Evolutionary conservation across 2,113 vertebrate genomes (phyloP), one percentile per base, ranked within the genome.

Genomic region (Zosterops japonicus): DNA sequence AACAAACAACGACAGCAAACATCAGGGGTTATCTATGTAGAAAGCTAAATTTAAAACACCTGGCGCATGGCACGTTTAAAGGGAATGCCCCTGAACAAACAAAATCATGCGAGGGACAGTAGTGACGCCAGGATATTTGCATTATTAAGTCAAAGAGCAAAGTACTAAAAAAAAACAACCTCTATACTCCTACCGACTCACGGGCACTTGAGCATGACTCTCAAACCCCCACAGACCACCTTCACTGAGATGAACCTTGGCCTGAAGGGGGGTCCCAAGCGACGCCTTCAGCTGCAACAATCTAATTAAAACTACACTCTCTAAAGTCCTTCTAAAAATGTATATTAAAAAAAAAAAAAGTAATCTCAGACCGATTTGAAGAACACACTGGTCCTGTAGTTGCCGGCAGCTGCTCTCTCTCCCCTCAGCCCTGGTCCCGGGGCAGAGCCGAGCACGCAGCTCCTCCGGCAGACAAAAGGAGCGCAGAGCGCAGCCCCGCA

Each of bases 381-480:
- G 50, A 61, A 39, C 52, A 23, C 35, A 20, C 63, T 5, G 52
- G 36, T 22, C 25, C 57, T 11, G 9, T 35, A 28, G 17, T 33
- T 44, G 25, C 61, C 52, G 13, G 36, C 12, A 13, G 33, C 24
- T 35, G 18, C 53, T 21, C 49, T 68, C 18, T 21, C 49, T 68
- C 18, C 42, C n/a, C 15, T 59, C 36, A 14, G 31, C 20, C 33
- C 25, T n/a, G 18, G 52, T 42, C 16, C 57, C 31, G 1, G 63
- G 53, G 35, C 71, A 68, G 39, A 29, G 44, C 39, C 8, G 5
- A 46, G 63, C 52, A 27, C 35, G 39, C 88, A 71, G 69, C 74
- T 77, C 10, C 91, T 6, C 39, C 24, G 36, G 41, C 82, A 90
- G 55, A 93, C 95, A 96, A 96, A 95, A 92, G 93, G 49, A 53